Percentiles rank a stretch among this genome's conserved stretches.
phyloP scores from a whole-genome alignment of 1,140 invertebrate genomes.

The Andricus grossulariae region DNA sequence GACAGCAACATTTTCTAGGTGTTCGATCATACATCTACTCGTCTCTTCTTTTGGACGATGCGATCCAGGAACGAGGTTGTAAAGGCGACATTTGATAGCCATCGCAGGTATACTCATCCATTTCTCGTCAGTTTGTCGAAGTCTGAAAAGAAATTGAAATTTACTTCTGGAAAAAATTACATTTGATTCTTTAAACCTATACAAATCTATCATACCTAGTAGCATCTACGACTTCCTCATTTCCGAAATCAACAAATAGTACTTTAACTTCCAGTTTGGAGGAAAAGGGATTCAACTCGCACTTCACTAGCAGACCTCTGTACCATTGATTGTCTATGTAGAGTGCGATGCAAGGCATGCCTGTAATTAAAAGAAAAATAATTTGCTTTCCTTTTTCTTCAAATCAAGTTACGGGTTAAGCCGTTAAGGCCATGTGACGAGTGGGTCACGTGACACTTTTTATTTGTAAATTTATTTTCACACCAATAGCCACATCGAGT shows the following conservation, averaged over 20 bases:
- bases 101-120: conserved; percentile 59
- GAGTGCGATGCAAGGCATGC: conserved; percentile 60
- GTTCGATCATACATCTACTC: background rate
- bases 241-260: conserved; percentile 81
- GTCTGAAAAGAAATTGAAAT: conserved; percentile 32
- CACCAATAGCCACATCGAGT: too few relatives aligned
- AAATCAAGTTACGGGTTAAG: too few relatives aligned
- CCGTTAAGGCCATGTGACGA: too few relatives aligned
- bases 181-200: background rate
- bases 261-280: conserved; percentile 67
- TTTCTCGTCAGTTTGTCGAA: conserved; percentile 54
- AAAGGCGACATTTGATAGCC: conserved; percentile 56
- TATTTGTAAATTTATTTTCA: too few relatives aligned
- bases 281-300: background rate
- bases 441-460: too few relatives aligned
- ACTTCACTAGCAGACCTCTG: conserved; percentile 75
- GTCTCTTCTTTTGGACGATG: background rate
- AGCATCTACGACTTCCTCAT: conserved; percentile 67
- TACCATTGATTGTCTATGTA: conserved; percentile 73
- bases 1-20: conserved; percentile 4
- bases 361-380: conserved; percentile 46
- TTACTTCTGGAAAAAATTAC: background rate
- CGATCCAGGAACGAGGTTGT: conserved; percentile 35
- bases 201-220: conserved; percentile 38
- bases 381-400: too few relatives aligned